phyloP scores from a whole-genome alignment of 2,888 invertebrate species.

The Eulithis testata region DNA sequence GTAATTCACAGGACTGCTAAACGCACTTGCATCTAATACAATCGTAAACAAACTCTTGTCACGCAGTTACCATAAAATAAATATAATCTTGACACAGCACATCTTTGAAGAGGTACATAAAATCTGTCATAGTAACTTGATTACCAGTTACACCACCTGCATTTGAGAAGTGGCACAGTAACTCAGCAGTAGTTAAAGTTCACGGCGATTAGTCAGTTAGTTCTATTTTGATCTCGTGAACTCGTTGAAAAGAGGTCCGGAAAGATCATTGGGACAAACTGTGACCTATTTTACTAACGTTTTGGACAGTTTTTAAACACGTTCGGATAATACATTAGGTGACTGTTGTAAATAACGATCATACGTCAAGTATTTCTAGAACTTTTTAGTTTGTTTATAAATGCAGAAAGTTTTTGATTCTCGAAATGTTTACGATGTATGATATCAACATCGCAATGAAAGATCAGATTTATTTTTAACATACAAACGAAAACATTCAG shows the following conservation, averaged over 20 bases:
- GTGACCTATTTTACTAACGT: conserved; percentile 11
- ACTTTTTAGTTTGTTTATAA: too few species aligned
- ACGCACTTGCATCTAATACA: not conserved
- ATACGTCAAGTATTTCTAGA: too few species aligned
- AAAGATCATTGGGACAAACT: conserved; percentile 34
- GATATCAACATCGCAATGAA: not conserved
- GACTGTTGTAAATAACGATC: too few species aligned
- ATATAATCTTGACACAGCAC: too few species aligned
- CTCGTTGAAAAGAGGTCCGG: conserved; percentile 40
- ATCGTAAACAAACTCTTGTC: conserved; percentile 10
- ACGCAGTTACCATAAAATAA: conserved; percentile 3
- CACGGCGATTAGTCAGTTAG: conserved; percentile 45
- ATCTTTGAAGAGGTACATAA: conserved; percentile 4
- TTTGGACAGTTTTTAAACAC: too few species aligned
- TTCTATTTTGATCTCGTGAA: conserved; percentile 47
- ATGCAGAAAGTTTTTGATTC: not conserved
- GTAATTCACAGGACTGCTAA: conserved; percentile 1
- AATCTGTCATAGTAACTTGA: conserved; percentile 12
- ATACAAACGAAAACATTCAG: conserved; percentile 1
- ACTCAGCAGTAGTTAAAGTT: conserved; percentile 39
- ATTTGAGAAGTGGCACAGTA: conserved; percentile 3
- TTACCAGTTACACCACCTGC: conserved; percentile 8
- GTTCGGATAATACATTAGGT: too few species aligned
- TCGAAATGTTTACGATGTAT: not conserved
- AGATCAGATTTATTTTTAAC: not conserved